These are phyloP conservation scores for Echinops telfairi DNA, from an alignment of 2,113 vertebrate species.

Conservation along the genomic window DNA sequence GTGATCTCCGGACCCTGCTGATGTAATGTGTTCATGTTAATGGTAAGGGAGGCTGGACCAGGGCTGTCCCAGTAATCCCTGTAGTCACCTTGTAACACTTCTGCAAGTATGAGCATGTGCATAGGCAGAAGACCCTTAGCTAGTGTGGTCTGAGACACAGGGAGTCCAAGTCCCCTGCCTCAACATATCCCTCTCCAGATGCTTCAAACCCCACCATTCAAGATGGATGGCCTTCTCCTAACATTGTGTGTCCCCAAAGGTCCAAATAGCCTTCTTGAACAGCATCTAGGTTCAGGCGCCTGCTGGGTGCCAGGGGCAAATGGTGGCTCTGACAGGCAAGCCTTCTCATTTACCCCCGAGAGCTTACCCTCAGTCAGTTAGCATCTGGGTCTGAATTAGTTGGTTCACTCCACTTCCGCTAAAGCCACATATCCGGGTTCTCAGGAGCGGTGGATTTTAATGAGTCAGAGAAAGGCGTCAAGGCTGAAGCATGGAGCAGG, in stretches of 20 bases:
- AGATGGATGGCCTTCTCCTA: neutral
- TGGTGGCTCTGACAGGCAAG: neutral
- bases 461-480: neutral
- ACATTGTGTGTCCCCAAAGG: neutral
- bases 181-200: neutral
- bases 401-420: neutral
- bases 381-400: neutral
- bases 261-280: neutral
- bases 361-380: neutral
- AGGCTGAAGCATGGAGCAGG: neutral
- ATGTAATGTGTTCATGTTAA: conserved; percentile 1
- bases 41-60: neutral
- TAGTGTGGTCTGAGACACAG: neutral
- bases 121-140: neutral
- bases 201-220: neutral
- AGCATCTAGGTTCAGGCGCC: neutral
- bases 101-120: too few species aligned
- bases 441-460: neutral
- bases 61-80: neutral
- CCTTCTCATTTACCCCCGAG: neutral
- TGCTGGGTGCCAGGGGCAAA: neutral
- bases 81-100: neutral
- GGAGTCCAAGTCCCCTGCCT: neutral
- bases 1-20: neutral
- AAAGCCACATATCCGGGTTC: neutral